Evolutionary conservation across 2,113 vertebrate genomes (phyloP).

Genomic region (Barbus barbus): DNA sequence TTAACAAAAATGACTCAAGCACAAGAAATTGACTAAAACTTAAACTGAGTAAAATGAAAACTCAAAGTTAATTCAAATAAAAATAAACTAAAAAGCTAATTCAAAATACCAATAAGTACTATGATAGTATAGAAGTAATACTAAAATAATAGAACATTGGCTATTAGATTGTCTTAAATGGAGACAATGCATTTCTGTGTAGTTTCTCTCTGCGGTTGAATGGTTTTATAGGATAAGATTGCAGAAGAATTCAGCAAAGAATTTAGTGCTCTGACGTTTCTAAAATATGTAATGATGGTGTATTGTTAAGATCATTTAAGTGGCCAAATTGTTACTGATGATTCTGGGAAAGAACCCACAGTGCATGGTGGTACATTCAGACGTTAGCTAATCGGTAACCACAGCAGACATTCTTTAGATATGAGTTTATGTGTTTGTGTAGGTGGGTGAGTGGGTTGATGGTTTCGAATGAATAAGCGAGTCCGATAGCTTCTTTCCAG

Average conservation of each 20-base stretch:
- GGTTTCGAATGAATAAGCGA: constrained; percentile 14
- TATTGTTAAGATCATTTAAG: not conserved
- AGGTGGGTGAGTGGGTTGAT: constrained; percentile 37
- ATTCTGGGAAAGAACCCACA: not conserved
- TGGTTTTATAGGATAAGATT: not conserved
- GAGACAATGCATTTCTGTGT: not conserved
- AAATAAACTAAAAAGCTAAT: no score
- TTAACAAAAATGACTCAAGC: not conserved
- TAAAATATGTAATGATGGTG: not conserved
- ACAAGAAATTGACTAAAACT: not conserved
- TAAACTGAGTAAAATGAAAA: not conserved
- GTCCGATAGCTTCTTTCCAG: constrained; percentile 11
- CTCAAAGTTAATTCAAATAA: no score
- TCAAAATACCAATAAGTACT: not conserved
- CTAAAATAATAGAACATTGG: not conserved
- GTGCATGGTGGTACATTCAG: not conserved
- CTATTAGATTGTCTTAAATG: not conserved
- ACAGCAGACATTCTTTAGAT: constrained; percentile 44
- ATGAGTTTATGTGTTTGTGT: constrained; percentile 31
- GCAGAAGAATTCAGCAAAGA: no score
- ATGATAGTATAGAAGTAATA: not conserved
- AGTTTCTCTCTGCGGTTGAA: not conserved
- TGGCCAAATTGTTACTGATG: constrained; percentile 22
- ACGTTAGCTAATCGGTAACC: constrained; percentile 34
- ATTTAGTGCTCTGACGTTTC: not conserved